Evolutionary conservation across 2,113 vertebrate species (phyloP).

Genomic region (Cyanoramphus novaezelandiae): DNA sequence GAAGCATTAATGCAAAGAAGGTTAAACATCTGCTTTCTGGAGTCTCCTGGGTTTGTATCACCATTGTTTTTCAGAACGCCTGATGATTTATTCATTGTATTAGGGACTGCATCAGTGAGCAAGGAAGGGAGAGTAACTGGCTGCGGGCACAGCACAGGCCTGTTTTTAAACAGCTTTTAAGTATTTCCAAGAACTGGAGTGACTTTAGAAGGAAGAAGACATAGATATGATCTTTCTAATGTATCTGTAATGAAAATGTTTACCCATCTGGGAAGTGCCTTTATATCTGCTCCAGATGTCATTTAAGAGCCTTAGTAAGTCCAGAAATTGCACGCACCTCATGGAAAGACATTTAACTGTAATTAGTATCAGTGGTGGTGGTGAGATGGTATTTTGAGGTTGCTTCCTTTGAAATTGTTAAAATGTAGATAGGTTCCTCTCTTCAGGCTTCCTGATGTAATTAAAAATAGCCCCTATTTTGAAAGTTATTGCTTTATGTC

Average conservation of each 20-base stretch:
- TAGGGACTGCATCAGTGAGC: slow-evolving; percentile 31
- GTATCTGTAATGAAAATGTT: neutral
- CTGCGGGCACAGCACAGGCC: neutral
- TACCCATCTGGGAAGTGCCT: neutral
- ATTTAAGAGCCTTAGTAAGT: neutral
- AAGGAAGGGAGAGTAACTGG: neutral
- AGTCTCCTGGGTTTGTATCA: slow-evolving; percentile 16
- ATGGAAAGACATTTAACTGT: neutral
- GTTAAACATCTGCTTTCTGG: slow-evolving; percentile 10
- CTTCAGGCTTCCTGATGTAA: neutral
- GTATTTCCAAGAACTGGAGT: neutral
- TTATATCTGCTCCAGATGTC: neutral
- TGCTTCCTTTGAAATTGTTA: neutral
- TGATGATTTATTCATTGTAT: slow-evolving; percentile 62
- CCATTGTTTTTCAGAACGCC: neutral
- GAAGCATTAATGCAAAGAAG: neutral
- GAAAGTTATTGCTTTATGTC: neutral
- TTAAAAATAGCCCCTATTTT: neutral
- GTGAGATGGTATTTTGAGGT: neutral
- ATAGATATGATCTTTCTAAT: neutral
- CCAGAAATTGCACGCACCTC: neutral
- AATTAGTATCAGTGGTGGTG: neutral
- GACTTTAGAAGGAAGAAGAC: neutral
- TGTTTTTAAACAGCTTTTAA: neutral
- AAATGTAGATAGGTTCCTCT: neutral